Conservation (phyloP, 2,113 vertebrate genomes). For the Pelodiscus sinensis region DNA sequence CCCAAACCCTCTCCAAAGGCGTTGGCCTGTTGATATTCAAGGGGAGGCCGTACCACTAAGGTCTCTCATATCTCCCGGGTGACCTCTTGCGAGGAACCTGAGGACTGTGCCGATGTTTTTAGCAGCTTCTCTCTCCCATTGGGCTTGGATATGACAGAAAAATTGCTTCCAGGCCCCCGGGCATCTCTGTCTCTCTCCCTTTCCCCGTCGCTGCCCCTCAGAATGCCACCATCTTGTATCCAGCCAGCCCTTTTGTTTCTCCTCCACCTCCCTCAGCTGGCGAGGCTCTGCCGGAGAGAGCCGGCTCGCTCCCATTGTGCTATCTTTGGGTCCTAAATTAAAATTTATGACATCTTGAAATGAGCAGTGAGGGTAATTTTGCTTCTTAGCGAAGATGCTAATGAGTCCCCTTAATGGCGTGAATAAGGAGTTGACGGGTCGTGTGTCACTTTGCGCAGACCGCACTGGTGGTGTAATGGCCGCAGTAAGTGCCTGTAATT, state of each 20-base stretch:
- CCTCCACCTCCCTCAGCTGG: conserved; percentile 43
- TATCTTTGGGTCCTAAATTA: conserved; percentile 87
- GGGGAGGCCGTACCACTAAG: background rate
- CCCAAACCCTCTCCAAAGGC: background rate
- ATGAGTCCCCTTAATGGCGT: conserved; percentile 87
- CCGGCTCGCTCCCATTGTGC: conserved; percentile 79
- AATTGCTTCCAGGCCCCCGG: background rate
- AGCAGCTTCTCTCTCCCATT: background rate
- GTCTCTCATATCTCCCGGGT: rapidly evolving
- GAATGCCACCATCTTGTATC: conserved; percentile 19
- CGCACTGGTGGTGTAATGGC: conserved; percentile 82
- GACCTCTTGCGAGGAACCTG: background rate
- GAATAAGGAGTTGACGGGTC: conserved; percentile 83
- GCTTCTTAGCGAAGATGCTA: conserved; percentile 87
- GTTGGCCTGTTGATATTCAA: background rate
- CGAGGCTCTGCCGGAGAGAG: conserved; percentile 58
- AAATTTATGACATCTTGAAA: conserved; percentile 89
- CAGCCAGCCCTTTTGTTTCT: conserved; percentile 45
- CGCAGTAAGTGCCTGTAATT: conserved; percentile 85
- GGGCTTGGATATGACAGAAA: background rate
- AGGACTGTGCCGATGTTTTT: too few relatives aligned
- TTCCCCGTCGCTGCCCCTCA: conserved; percentile 29
- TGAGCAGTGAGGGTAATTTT: conserved; percentile 88
- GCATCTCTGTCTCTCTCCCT: background rate
- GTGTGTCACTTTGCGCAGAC: conserved; percentile 80